These are phyloP conservation scores for Molossus molossus DNA, from an alignment of 2,797 vertebrate genomes.

Conservation along the genomic window DNA sequence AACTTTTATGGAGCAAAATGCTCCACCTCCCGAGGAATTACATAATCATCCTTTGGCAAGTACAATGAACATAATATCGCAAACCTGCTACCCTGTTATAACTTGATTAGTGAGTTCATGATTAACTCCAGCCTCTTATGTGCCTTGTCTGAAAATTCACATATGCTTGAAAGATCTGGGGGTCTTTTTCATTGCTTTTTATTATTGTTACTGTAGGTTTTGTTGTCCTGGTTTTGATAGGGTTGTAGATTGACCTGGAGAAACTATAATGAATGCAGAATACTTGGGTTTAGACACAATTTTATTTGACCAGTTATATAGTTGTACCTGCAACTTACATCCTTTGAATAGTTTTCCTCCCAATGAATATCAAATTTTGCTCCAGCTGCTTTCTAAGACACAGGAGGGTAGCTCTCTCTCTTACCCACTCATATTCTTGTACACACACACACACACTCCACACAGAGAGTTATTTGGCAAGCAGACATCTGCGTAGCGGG, in stretches of 20 bases:
- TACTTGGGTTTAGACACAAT: neutral
- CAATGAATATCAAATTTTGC: constrained; percentile 75
- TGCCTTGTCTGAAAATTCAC: constrained; percentile 32
- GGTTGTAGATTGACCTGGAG: neutral
- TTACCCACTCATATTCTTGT: constrained; percentile 68
- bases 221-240: neutral
- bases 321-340: constrained; percentile 54
- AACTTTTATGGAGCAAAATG: constrained; percentile 33
- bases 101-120: neutral
- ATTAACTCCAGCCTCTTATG: neutral
- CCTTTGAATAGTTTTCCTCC: constrained; percentile 50
- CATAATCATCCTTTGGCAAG: neutral
- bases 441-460: neutral
- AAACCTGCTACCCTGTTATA: neutral
- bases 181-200: neutral
- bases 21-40: constrained; percentile 1
- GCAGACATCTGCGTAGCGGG: constrained; percentile 72
- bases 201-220: neutral
- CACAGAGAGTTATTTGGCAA: constrained; percentile 77
- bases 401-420: constrained; percentile 39
- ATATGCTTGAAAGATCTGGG: neutral
- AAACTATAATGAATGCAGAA: neutral
- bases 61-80: neutral
- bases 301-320: constrained; percentile 42
- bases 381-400: constrained; percentile 58